Evolutionary conservation across 2,888 invertebrate species (phyloP).

Genomic region (Andrena camellia): DNA sequence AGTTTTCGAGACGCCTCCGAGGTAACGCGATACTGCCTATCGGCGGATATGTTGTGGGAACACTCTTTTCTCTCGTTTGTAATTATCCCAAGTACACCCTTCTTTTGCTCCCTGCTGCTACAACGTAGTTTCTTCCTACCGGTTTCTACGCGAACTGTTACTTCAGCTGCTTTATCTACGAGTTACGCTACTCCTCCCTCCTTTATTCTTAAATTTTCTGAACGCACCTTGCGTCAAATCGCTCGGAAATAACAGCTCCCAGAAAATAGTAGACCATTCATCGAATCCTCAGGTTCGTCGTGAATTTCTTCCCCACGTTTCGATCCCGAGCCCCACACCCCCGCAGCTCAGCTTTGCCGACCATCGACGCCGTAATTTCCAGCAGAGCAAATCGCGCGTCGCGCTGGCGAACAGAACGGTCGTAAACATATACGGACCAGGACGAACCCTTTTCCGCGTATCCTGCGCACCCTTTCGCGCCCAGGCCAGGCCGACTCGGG

Average conservation of each 20-base stretch:
- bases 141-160: no score
- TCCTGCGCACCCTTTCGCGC: conserved; percentile 74
- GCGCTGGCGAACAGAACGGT: conserved; percentile 74
- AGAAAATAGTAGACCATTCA: not conserved
- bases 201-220: no score
- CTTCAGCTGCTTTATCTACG: no score
- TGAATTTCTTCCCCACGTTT: not conserved
- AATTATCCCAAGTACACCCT: no score
- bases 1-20: conserved; percentile 32
- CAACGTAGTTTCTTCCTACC: no score
- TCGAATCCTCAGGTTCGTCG: not conserved
- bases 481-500: conserved; percentile 76
- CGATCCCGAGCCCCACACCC: not conserved
- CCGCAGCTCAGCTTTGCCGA: not conserved
- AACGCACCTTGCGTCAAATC: no score
- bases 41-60: not conserved
- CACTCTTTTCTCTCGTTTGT: not conserved
- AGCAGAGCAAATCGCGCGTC: conserved; percentile 59
- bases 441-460: conserved; percentile 82
- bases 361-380: conserved; percentile 59
- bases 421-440: conserved; percentile 81
- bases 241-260: not conserved
- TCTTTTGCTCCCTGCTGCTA: no score
- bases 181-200: no score
- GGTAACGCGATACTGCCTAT: conserved; percentile 18